Conservation (phyloP, 2,888 invertebrate species). For the Sphaerolaimus hirsutus region DNA sequence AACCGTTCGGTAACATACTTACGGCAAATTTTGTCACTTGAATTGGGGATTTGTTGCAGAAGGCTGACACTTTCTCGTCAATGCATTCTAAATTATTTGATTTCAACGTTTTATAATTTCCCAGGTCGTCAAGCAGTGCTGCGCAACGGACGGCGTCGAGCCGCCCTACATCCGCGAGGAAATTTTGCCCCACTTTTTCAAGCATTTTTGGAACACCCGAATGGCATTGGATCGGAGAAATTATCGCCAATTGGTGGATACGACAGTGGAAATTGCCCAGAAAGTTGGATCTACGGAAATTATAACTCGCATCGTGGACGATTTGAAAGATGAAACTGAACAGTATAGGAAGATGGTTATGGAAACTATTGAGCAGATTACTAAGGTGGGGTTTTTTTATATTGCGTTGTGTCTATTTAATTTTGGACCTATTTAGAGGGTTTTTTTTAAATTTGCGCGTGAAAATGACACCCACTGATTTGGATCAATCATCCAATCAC, state of each 20-base stretch:
- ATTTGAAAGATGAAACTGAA: slow-evolving; percentile 96
- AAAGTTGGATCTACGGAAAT: slow-evolving; percentile 99
- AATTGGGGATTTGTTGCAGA: no score
- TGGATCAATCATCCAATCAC: no score
- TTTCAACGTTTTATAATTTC: slow-evolving; percentile 5
- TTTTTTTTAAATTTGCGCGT: neutral
- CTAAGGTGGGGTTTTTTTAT: slow-evolving; percentile 5
- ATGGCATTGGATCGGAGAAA: slow-evolving; percentile 96
- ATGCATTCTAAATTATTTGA: neutral
- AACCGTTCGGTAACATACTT: no score
- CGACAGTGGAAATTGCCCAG: slow-evolving; percentile 97
- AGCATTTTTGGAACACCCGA: slow-evolving; percentile 98
- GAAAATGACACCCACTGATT: no score
- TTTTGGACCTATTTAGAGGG: neutral
- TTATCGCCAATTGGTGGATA: slow-evolving; percentile 88
- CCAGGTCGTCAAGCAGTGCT: slow-evolving; percentile 93
- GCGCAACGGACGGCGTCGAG: slow-evolving; percentile 97
- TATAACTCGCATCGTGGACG: slow-evolving; percentile 83
- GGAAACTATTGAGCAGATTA: slow-evolving; percentile 67
- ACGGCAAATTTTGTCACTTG: no score
- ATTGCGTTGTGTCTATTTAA: neutral
- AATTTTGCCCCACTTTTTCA: slow-evolving; percentile 89
- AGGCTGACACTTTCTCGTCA: no score
- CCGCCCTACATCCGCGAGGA: slow-evolving; percentile 97
- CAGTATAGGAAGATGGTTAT: slow-evolving; percentile 97